Evolutionary conservation across 2,888 invertebrate species (phyloP), one percentile per base, ranked within the genome.

Genomic region (Acrobeloides nanus): DNA sequence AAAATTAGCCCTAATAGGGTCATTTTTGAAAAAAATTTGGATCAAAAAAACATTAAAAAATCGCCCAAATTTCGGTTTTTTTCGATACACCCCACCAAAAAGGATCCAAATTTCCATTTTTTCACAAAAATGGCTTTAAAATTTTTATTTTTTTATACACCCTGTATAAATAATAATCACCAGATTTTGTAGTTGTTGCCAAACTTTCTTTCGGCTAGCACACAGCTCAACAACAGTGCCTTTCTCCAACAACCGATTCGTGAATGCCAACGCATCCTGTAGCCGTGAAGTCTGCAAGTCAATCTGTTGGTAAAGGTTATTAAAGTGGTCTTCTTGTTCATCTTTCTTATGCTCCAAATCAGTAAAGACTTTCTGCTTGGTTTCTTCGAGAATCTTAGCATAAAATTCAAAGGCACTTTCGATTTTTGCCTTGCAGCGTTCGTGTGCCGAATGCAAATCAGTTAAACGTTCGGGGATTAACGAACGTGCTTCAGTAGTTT

Each of bases 221-320:
- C 67, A 49, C 33, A 66, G 33, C 35, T 68, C 66, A 37, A 62
- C 40, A 5, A 59, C 61, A 23, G 60, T 66, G 7, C 61, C 60
- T 27, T 62, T 54, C 4, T 54, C 55, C 10, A 66, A 45, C n/a
- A 68, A 56, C 10, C 62, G 55, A 7, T 56, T 46, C 4, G 68
- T 57, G 46, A 66, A 67, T 56, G 40, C 44, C 35, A 63, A 45
- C 4, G 68, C 68, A 35, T 66, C 68, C 29, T 57, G 57, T 15
- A 68, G 57, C 10, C 55, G 51, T 17, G 58, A 38, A 29, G 62
- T 59, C 26, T 61, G 63, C 3, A 56, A 35, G 38, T 61, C 59
- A 45, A 64, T 56, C 44, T 66, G 63, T 6, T 57, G 45, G 45
- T 64, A 63, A 33, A 66, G 50, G n/a, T 60, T 58, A 25, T 62